A percentile compares a stretch with the other conserved stretches of the same genome.
phyloP scores from a whole-genome alignment of 2,113 vertebrate genomes.

The Zosterops hypoxanthus region DNA sequence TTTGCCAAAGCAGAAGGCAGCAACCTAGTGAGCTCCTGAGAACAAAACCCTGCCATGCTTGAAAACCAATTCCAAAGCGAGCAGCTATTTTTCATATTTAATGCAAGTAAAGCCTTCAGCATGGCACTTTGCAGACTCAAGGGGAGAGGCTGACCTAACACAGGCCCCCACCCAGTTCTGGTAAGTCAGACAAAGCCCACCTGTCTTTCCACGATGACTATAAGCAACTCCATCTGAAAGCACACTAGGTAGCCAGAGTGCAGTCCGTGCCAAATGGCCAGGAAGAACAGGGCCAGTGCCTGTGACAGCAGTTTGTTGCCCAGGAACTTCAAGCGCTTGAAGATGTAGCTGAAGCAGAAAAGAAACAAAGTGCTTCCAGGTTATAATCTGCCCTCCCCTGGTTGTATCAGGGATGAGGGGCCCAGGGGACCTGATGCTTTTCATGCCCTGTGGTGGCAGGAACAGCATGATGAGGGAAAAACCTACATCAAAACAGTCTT shows the following conservation, averaged over 20 bases:
- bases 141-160: background rate
- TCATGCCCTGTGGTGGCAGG: background rate
- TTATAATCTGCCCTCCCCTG: background rate
- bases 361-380: constrained; percentile 13
- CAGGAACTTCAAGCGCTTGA: constrained; percentile 92
- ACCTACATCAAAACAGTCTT: background rate
- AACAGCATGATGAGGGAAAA: background rate
- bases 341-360: constrained; percentile 83
- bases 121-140: fast-evolving
- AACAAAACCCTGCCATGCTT: background rate
- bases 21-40: background rate
- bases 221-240: constrained; percentile 96
- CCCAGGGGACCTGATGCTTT: background rate
- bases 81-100: background rate
- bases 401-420: background rate
- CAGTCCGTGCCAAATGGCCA: constrained; percentile 93
- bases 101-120: background rate
- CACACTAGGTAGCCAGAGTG: constrained; percentile 96
- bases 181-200: constrained; percentile 57
- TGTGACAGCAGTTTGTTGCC: constrained; percentile 92
- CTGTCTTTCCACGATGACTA: constrained; percentile 91
- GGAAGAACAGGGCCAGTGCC: constrained; percentile 85
- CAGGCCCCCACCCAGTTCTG: background rate
- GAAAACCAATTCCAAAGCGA: background rate
- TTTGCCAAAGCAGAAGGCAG: background rate